These are phyloP conservation scores for Hycleus cichorii DNA, from an alignment of 1,140 invertebrate genomes.

Conservation along the genomic window DNA sequence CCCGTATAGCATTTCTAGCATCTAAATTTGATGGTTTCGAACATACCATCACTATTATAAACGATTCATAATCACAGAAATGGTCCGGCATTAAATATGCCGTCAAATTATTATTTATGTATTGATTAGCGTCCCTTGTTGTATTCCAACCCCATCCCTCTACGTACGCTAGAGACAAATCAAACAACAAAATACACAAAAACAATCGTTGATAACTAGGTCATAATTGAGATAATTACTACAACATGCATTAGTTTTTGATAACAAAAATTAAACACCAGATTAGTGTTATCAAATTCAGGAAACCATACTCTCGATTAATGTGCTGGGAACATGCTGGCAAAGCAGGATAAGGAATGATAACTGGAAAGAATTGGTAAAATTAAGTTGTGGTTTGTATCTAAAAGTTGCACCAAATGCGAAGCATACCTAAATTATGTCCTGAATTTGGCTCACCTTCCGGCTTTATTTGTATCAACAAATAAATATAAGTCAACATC, in stretches of 20 bases:
- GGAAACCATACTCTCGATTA: no score
- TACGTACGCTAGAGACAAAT: constrained; percentile 34
- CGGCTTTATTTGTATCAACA: constrained; percentile 7
- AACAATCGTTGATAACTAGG: background rate
- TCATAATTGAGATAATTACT: background rate
- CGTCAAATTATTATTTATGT: constrained; percentile 57
- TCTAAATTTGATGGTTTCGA: constrained; percentile 62
- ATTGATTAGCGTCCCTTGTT: constrained; percentile 60
- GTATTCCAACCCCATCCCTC: constrained; percentile 65
- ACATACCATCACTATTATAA: constrained; percentile 66
- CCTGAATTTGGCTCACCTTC: constrained; percentile 14
- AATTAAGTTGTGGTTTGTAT: no score
- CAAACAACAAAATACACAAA: background rate
- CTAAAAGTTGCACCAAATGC: constrained; percentile 1
- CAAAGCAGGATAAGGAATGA: no score
- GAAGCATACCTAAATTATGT: constrained; percentile 13
- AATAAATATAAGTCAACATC: no score
- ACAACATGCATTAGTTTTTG: background rate
- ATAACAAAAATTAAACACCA: no score
- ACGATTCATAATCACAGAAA: constrained; percentile 49
- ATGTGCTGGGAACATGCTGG: no score
- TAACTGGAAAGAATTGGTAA: no score
- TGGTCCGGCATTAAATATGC: constrained; percentile 54
- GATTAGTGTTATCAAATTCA: no score
- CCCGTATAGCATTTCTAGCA: constrained; percentile 60